phyloP scores from a whole-genome alignment of 2,797 vertebrate species.

The Sardinella longiceps region DNA sequence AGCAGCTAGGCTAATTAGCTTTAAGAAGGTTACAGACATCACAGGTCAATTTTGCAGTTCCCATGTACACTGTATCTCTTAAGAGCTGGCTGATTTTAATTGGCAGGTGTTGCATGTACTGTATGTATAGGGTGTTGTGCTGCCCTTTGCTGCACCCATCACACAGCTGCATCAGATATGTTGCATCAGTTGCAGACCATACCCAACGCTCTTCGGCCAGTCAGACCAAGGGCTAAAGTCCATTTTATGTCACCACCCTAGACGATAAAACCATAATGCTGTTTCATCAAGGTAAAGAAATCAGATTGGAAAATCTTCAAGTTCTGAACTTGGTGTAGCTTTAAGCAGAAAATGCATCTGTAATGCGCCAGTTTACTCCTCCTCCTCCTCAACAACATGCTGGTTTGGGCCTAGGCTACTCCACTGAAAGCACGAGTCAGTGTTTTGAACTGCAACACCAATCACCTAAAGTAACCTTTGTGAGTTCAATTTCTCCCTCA shows the following conservation, averaged over 20 bases:
- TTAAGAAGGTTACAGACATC: neutral
- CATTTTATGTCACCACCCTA: conserved; percentile 45
- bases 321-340: neutral
- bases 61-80: too few relatives aligned
- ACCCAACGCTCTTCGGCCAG: conserved; percentile 15
- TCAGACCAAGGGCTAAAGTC: conserved; percentile 44
- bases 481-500: conserved; percentile 62
- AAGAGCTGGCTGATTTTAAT: neutral
- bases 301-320: neutral
- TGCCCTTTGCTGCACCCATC: neutral
- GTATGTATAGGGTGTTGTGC: neutral
- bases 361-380: neutral
- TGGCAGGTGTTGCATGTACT: neutral
- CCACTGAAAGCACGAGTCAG: neutral
- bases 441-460: neutral
- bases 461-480: conserved; percentile 62
- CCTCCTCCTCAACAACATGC: neutral
- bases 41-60: neutral
- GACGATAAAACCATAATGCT: neutral
- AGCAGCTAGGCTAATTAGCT: neutral
- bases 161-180: neutral
- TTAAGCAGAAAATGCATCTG: neutral
- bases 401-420: too few relatives aligned
- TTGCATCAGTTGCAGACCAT: conserved; percentile 37
- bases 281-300: neutral